Evolutionary conservation across 2,888 invertebrate species (phyloP).

Genomic region (Drosophila atripex): DNA sequence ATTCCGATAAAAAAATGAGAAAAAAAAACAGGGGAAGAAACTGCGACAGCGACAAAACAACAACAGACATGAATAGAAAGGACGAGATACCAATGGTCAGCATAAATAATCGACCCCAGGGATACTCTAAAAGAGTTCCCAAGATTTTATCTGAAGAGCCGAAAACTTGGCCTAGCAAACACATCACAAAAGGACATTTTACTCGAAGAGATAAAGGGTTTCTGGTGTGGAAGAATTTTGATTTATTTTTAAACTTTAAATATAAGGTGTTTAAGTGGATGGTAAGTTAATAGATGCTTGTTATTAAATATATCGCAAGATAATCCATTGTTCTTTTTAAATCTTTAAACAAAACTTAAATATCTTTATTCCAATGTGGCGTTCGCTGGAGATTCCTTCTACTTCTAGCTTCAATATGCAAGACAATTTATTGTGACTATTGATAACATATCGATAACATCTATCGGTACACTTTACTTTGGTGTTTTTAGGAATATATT

Average conservation of each 20-base stretch:
- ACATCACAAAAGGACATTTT: background rate
- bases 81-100: conserved; percentile 2
- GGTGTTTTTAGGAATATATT: too few species aligned
- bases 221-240: background rate
- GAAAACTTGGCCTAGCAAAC: background rate
- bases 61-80: conserved; percentile 6
- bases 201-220: background rate
- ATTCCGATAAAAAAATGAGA: conserved; percentile 26
- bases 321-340: too few species aligned
- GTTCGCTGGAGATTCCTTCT: too few species aligned
- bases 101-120: conserved; percentile 11
- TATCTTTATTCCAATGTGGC: too few species aligned
- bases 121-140: conserved; percentile 8
- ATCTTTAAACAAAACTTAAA: too few species aligned
- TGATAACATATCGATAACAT: too few species aligned
- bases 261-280: too few species aligned
- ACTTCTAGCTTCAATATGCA: too few species aligned
- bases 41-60: conserved; percentile 10
- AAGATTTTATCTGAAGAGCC: background rate
- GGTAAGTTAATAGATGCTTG: too few species aligned
- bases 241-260: background rate
- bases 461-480: too few species aligned
- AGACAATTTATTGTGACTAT: too few species aligned
- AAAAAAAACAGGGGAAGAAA: background rate
- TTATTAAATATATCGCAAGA: too few species aligned